These are phyloP conservation scores for Dinocampus coccinellae DNA, from an alignment of 2,888 invertebrate species.

Conservation along the genomic window DNA sequence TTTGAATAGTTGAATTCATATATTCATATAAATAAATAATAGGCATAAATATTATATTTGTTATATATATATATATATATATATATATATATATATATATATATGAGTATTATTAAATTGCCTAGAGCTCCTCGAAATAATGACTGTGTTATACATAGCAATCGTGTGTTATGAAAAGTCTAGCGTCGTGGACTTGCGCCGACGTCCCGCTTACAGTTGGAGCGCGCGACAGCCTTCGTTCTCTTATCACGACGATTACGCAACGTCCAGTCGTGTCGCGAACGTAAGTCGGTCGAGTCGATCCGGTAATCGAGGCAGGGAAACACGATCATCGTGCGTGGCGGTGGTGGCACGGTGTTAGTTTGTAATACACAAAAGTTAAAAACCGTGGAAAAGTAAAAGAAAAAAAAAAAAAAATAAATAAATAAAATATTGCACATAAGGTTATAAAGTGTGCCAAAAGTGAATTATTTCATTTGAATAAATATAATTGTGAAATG, in stretches of 20 bases:
- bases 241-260: slow-evolving; percentile 55
- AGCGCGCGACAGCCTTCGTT: slow-evolving; percentile 49
- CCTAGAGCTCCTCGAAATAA: slow-evolving; percentile 2
- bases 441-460: no score
- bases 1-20: no score
- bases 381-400: not conserved
- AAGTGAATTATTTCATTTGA: no score
- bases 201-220: slow-evolving; percentile 13
- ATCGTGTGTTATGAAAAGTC: slow-evolving; percentile 3
- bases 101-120: not conserved
- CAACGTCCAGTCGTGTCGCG: slow-evolving; percentile 42
- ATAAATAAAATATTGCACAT: not conserved
- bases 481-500: not conserved
- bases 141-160: slow-evolving; percentile 20
- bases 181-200: slow-evolving; percentile 14
- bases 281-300: slow-evolving; percentile 41
- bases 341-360: not conserved
- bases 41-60: no score
- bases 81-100: no score
- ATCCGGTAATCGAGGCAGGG: slow-evolving; percentile 37
- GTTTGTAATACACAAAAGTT: not conserved
- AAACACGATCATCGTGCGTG: slow-evolving; percentile 14
- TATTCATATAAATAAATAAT: no score
- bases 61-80: no score
- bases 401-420: not conserved